Conservation (phyloP, 2,797 vertebrate species). For the Acrocephalus scirpaceus region DNA sequence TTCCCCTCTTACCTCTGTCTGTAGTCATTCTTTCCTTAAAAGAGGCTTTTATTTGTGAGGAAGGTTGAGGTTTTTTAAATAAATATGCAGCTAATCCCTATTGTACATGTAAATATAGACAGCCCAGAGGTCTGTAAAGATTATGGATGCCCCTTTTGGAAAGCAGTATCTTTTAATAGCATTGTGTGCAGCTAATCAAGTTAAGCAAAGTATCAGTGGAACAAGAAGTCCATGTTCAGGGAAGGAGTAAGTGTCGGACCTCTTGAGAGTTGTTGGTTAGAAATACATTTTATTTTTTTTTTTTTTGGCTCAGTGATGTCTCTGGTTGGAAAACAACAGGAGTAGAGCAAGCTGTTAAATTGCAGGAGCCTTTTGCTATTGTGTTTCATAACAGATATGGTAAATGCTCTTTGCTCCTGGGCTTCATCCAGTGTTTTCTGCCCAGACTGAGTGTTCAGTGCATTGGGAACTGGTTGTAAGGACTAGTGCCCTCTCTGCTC, state of each 20-base stretch:
- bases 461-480: background rate
- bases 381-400: background rate
- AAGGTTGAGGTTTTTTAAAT: background rate
- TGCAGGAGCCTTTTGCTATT: background rate
- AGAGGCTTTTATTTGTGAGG: background rate
- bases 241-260: background rate
- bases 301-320: background rate
- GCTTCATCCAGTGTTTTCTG: background rate
- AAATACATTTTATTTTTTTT: no score
- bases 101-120: constrained; percentile 31
- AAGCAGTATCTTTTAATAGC: constrained; percentile 48
- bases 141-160: constrained; percentile 51
- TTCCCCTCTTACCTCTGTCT: background rate
- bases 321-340: background rate
- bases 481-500: background rate
- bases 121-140: constrained; percentile 18
- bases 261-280: background rate
- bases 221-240: background rate
- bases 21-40: background rate
- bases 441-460: background rate
- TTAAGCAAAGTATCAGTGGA: constrained; percentile 19
- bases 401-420: background rate
- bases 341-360: background rate
- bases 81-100: constrained; percentile 10
- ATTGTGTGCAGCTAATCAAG: constrained; percentile 31